Conservation (phyloP, 2,797 vertebrate species). For the Perodicticus potto region DNA sequence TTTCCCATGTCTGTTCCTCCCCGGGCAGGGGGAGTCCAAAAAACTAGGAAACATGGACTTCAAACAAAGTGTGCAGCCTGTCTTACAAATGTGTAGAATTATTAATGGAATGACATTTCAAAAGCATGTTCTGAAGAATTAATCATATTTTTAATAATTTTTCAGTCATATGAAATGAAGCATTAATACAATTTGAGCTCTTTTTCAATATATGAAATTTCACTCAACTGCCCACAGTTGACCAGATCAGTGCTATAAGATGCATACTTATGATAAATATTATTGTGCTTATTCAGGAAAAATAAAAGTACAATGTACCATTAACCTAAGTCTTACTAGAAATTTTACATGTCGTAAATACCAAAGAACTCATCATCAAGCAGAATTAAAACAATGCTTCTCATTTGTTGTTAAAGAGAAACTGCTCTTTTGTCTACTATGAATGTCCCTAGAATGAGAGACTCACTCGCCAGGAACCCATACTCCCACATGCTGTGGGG, state of each 20-base stretch:
- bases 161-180: neutral
- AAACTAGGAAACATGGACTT: neutral
- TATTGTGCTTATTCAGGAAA: neutral
- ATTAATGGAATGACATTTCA: neutral
- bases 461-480: too few species aligned
- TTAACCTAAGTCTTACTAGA: neutral
- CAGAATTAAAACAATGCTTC: neutral
- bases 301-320: neutral
- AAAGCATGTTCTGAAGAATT: neutral
- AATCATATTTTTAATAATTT: neutral
- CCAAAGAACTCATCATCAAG: neutral
- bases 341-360: neutral
- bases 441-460: neutral
- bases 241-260: neutral
- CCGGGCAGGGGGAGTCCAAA: neutral
- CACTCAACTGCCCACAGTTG: neutral
- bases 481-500: rapidly evolving
- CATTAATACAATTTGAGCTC: neutral
- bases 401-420: neutral
- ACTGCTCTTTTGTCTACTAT: neutral
- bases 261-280: neutral
- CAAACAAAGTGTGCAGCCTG: neutral
- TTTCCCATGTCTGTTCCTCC: neutral
- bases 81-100: neutral
- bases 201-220: neutral